A percentile compares a stretch with the other conserved stretches of the same genome.
Evolutionary conservation across 2,797 vertebrate species (phyloP).

Genomic region (Lepus oiostolus): DNA sequence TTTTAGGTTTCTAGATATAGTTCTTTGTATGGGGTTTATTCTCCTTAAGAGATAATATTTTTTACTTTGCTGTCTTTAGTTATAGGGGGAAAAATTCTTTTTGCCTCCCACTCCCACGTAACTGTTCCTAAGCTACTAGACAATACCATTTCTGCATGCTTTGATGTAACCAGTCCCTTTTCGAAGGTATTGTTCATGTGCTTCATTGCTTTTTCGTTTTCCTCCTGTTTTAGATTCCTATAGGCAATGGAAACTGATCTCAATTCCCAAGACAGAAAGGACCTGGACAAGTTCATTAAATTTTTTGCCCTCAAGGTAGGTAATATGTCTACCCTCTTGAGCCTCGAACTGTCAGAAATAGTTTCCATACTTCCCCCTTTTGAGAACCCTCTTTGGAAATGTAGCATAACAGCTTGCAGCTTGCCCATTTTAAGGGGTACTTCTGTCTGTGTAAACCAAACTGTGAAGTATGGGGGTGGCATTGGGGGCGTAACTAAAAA

Average conservation of each 20-base stretch:
- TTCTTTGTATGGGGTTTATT: conserved; percentile 63
- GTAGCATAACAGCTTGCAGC: conserved; percentile 78
- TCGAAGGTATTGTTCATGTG: conserved; percentile 22
- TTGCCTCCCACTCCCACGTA: conserved; percentile 13
- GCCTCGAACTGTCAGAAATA: conserved; percentile 57
- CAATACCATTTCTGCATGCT: conserved; percentile 56
- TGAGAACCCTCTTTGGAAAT: conserved; percentile 55
- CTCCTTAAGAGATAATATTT: conserved; percentile 67
- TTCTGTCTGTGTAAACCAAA: conserved; percentile 80
- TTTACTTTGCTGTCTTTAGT: conserved; percentile 64
- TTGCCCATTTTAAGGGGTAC: conserved; percentile 79
- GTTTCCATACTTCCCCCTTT: conserved; percentile 60
- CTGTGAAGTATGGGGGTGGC: conserved; percentile 74
- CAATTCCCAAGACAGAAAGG: conserved; percentile 98
- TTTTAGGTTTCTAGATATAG: conserved; percentile 55
- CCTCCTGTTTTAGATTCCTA: conserved; percentile 88
- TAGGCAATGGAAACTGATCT: conserved; percentile 98
- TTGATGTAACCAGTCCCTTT: conserved; percentile 31
- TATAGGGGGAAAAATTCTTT: not conserved
- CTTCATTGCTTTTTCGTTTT: conserved; percentile 35
- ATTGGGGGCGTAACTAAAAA: conserved; percentile 74
- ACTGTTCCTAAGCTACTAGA: not conserved
- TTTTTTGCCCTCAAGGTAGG: conserved; percentile 99
- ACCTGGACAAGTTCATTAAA: conserved; percentile 99
- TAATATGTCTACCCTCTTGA: conserved; percentile 80